Evolutionary conservation across 2,113 vertebrate genomes (phyloP).

Genomic region (Oncorhynchus nerka): DNA sequence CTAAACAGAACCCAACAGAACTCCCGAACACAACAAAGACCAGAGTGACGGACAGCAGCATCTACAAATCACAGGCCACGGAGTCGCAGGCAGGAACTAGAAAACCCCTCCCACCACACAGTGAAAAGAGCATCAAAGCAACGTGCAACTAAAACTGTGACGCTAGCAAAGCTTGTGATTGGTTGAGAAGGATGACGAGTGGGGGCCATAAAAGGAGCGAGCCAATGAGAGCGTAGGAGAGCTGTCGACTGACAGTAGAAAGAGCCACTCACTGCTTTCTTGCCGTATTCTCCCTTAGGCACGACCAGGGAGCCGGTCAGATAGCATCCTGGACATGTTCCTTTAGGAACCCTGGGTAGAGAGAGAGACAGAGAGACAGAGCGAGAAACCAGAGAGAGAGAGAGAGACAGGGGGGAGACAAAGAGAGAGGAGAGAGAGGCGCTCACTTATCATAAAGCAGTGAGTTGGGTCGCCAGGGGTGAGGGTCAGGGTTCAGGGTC

Average conservation of each 20-base stretch:
- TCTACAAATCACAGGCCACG: neutral
- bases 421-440: too few species aligned
- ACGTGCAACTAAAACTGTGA: constrained; percentile 6
- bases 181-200: neutral
- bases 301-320: constrained; percentile 89
- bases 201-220: neutral
- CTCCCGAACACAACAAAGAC: neutral
- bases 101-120: neutral
- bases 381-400: too few species aligned
- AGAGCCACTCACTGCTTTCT: constrained; percentile 94
- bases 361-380: too few species aligned
- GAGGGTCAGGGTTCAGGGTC: too few species aligned
- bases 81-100: neutral
- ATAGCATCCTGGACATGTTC: constrained; percentile 91
- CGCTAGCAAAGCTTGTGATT: neutral
- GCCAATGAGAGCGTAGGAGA: neutral
- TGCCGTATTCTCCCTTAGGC: constrained; percentile 94
- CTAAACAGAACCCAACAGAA: too few species aligned
- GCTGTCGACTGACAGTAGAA: constrained; percentile 3
- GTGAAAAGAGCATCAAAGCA: neutral
- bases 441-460: too few species aligned
- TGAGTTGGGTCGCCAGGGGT: too few species aligned
- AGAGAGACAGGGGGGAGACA: too few species aligned
- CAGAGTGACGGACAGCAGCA: neutral
- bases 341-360: constrained; percentile 86